Evolutionary conservation across 92 coral and sea anemone species (phyloP), one percentile per base, ranked within the genome.

Genomic region (Umimayanthus chanpuru): DNA sequence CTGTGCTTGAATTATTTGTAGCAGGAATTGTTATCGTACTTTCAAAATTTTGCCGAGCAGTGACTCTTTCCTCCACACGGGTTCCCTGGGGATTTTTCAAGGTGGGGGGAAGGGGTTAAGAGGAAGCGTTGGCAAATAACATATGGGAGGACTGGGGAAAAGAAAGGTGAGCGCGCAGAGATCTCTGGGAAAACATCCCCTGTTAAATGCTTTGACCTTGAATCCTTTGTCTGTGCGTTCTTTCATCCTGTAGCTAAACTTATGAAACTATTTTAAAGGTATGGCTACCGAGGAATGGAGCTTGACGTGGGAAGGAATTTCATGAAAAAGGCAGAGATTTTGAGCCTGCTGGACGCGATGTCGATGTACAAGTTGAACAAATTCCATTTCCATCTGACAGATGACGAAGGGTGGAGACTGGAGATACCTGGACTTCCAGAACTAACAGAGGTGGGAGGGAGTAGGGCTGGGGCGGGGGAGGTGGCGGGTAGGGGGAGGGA

Each of bases 351-450:
- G 85, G 96, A 94, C 32, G 98, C 77, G 72, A 96, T 96, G 98
- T 94, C 98, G 43, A 94, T 90, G 93, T 96, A 94, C 93, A 96
- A 96, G 92, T 39, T 96, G 95, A 96, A 96, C 92, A 96, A 96
- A 73, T 89, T 96, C 26, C 98, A 96, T 66, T 92, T 96, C 28
- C 98, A 94, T 66, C 88, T 96, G 73, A 88, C 98, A 21, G 98
- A 96, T 66, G 97, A 92, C 67, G 98, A 96, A 73, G 98, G 98
- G 6, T 96, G 98, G 98, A 86, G 98, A 73, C 90, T 96, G 58
- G 98, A 96, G 85, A 96, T 96, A 36, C 98, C 98, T 26, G 98
- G 95, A 68, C 87, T 96, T 11, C 94, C 90, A 15, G 98, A 94
- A 75, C 86, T 96, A 23, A 94, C 98, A 21, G 80, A 81, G 86